Base-by-base conservation (phyloP, 2,888 invertebrate genomes). In the Sinelater perroti region DNA sequence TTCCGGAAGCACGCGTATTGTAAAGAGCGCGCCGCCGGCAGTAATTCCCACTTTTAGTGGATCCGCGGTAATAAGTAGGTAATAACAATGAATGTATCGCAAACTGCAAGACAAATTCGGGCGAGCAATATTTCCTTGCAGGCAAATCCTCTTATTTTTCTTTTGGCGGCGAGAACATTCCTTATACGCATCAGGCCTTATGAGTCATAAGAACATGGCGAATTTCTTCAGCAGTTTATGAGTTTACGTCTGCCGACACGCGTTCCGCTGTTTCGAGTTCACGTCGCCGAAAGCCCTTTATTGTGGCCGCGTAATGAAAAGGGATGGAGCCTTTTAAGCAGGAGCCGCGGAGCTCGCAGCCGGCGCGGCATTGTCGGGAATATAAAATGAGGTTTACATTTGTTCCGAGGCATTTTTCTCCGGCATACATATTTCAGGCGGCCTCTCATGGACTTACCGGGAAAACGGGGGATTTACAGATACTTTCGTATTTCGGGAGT, bases 341-440 rank as follows among this genome's bases (percentile, higher is more conserved):
- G 17, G 18, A 35, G 44, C 31, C 26, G 49, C 21, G 47, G 47
- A 50, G 42, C 45, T 56, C 49, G 50, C 35, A 55, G 42, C 42
- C 35, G 42, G 36, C 49, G 35, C 56, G 40, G 28, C 28, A 45
- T 45, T 46, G 45, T 53, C 33, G 38, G 38, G 53, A 53, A 53
- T 53, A 53, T 53, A 49, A 50, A 56, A 49, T 35, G 56, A 56
- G 56, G 31, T 56, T 56, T 56, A 56, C 49, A 49, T 50, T 56
- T 50, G 49, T 49, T 42, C 35, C 20, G 24, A 8, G 56, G 42
- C 35, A 56, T 42, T 56, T 56, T 42, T 56, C 56, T 31, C 30
- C 17, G 21, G 44, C 49, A 44, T 56, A 50, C 50, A 56, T 50
- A 56, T 50, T 50, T 56, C 50, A 49, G 16, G 26, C 35, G 53